phyloP scores from a whole-genome alignment of 2,113 vertebrate species.

The Thalassoma bifasciatum region DNA sequence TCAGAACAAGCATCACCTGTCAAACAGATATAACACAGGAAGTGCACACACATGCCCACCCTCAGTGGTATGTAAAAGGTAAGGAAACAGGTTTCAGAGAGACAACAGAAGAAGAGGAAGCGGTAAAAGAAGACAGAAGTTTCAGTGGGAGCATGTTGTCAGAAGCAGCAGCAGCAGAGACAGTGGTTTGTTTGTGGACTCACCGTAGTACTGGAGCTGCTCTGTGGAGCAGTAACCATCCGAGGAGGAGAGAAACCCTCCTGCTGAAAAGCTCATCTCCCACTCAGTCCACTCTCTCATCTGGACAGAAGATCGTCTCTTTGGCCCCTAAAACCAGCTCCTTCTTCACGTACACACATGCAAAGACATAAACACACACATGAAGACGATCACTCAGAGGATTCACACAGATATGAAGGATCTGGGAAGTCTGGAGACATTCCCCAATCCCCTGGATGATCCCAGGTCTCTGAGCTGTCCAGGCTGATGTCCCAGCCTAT shows the following conservation, averaged over 20 bases:
- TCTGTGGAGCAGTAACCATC: conserved; percentile 88
- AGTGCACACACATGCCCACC: background rate
- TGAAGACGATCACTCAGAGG: conserved; percentile 38
- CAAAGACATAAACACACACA: conserved; percentile 28
- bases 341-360: conserved; percentile 40
- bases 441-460: conserved; percentile 66
- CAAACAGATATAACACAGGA: too few species aligned
- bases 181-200: conserved; percentile 62
- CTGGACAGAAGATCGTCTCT: conserved; percentile 66
- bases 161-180: background rate
- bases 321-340: conserved; percentile 32
- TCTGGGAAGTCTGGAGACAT: conserved; percentile 64
- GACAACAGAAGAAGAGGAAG: background rate
- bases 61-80: background rate
- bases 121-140: background rate
- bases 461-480: conserved; percentile 68
- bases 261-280: conserved; percentile 87
- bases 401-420: conserved; percentile 62
- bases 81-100: background rate
- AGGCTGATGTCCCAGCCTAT: conserved; percentile 60
- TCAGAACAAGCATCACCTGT: too few species aligned
- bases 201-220: conserved; percentile 89
- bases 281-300: conserved; percentile 88
- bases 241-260: conserved; percentile 85
- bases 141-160: background rate